Evolutionary conservation across 2,113 vertebrate genomes (phyloP), one percentile per base, ranked within the genome.

Genomic region (Cromileptes altivelis): DNA sequence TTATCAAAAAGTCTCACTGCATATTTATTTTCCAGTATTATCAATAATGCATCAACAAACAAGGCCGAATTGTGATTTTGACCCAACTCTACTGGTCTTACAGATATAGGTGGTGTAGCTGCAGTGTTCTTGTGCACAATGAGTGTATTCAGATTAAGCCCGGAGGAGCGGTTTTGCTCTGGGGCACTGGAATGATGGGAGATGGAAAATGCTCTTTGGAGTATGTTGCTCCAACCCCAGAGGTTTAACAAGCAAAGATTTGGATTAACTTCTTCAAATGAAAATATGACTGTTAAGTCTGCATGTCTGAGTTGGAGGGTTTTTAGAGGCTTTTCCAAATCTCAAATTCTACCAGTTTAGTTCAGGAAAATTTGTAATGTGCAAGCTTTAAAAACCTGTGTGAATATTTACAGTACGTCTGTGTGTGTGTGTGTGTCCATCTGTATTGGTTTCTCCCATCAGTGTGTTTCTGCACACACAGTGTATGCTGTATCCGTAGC

Each of bases 231-330:
- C 30, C 52, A 73, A 67, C 79, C 75, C 55, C 68, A 72, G 79
- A 78, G 84, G 70, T 89, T 88, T 88, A 75, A 87, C 81, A 76
- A 80, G 70, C 45, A 75, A 84, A 86, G 82, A 91, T 89, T 87
- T 83, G 86, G 85, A 91, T 89, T 89, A 84, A 82, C 78, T 69
- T 82, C 70, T 74, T 72, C 70, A 83, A 89, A 83, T 79, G 40
- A 85, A 91, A 91, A 78, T 87, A 84, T 80, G 81, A 71, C 74
- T 52, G 57, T 80, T 70, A 75, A 65, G 69, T 81, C 64, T 78
- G 56, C 76, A 70, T 81, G 79, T 81, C 79, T 52, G 67, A 63
- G 25, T 83, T 70, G 49, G 49, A 42, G 50, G 53, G 14, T 50
- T 87, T 88, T 81, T 52, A 77, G 78, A 69, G 56, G 62, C 70